Conservation (phyloP, 2,888 invertebrate genomes). For the Clivina fossor region DNA sequence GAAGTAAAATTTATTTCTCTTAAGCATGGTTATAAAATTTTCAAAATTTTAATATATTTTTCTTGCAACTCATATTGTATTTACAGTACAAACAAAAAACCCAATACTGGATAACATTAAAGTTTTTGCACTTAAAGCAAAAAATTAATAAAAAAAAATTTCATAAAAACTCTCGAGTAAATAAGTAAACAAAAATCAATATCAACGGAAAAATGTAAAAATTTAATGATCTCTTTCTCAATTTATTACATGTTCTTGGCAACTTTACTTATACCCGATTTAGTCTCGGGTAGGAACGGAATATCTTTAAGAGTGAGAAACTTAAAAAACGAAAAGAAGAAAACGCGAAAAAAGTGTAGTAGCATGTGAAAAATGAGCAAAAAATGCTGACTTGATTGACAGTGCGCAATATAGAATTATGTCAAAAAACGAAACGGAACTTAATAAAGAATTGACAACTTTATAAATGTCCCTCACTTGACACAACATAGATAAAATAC, state of each 20-base stretch:
- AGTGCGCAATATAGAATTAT: conserved; percentile 18
- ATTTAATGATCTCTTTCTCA: conserved; percentile 16
- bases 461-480: conserved; percentile 22
- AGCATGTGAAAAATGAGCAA: conserved; percentile 16
- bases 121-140: too few species aligned
- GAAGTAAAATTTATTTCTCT: too few species aligned
- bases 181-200: conserved; percentile 16
- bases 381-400: conserved; percentile 18
- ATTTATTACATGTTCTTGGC: conserved; percentile 15
- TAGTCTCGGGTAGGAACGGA: too few species aligned
- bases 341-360: conserved; percentile 9
- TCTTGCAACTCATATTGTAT: too few species aligned
- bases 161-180: conserved; percentile 2
- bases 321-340: conserved; percentile 1
- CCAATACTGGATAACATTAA: too few species aligned
- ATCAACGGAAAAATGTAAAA: conserved; percentile 1
- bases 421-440: neutral
- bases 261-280: too few species aligned
- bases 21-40: too few species aligned
- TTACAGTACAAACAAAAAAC: too few species aligned
- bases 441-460: conserved; percentile 20
- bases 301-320: too few species aligned
- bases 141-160: conserved; percentile 9
- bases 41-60: too few species aligned
- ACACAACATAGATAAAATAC: too few species aligned